These are phyloP conservation scores for Candidula unifasciata DNA, from an alignment of 2,888 invertebrate species.

Conservation along the genomic window DNA sequence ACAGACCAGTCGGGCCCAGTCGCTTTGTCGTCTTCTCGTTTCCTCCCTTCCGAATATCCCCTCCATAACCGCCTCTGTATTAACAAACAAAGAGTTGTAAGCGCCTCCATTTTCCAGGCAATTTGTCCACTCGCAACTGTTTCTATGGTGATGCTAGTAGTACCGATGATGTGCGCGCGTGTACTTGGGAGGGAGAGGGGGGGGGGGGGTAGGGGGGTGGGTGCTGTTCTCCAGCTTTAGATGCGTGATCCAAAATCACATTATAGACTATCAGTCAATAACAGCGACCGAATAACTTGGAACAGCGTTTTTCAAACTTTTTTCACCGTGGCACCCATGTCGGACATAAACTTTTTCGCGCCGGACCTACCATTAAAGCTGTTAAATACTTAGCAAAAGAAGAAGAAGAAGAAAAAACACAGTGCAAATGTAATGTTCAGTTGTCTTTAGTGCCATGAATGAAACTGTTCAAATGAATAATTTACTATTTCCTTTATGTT, in stretches of 20 bases:
- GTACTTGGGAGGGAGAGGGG: no score
- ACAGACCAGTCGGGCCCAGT: slow-evolving; percentile 1
- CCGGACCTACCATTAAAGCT: no score
- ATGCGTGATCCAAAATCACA: slow-evolving; percentile 7
- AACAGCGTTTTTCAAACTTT: no score
- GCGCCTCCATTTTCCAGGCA: slow-evolving; percentile 45
- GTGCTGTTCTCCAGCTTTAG: no score
- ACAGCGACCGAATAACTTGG: not conserved
- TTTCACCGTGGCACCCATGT: no score
- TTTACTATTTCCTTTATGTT: no score
- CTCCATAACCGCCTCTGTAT: not conserved
- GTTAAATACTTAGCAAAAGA: no score
- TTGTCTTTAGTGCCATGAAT: no score
- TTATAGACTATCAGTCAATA: slow-evolving; percentile 35
- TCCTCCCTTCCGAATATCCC: slow-evolving; percentile 10
- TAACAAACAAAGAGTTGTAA: slow-evolving; percentile 47
- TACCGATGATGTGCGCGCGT: slow-evolving; percentile 19
- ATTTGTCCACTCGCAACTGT: slow-evolving; percentile 47
- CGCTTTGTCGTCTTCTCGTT: slow-evolving; percentile 12
- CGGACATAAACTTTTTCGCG: no score
- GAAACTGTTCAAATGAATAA: no score
- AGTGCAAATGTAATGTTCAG: no score
- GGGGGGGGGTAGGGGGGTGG: not conserved
- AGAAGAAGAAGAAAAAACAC: no score
- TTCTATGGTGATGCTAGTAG: slow-evolving; percentile 45